Conservation (phyloP, 2,113 vertebrate species). For the Cephalopterus ornatus region DNA sequence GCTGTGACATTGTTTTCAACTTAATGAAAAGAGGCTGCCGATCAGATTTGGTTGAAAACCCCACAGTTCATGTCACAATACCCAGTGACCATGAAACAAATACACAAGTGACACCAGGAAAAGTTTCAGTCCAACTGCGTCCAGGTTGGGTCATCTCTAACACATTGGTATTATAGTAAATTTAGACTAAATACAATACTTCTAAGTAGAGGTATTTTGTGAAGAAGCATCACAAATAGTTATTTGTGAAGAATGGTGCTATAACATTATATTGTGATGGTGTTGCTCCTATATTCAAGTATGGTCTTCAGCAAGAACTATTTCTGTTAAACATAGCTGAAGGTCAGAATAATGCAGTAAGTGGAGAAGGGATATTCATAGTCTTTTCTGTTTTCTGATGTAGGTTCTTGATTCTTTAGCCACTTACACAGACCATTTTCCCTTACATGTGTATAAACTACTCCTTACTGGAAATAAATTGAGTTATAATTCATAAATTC, state of each 20-base stretch:
- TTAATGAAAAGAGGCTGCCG: constrained; percentile 86
- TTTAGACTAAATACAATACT: neutral
- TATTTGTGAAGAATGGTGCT: neutral
- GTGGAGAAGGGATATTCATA: neutral
- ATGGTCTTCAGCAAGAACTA: neutral
- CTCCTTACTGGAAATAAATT: neutral
- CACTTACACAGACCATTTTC: neutral
- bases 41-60: constrained; percentile 83
- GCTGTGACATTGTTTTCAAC: constrained; percentile 85
- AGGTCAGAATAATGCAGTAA: neutral
- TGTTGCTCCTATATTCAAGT: neutral
- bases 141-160: constrained; percentile 81
- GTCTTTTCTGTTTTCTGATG: neutral
- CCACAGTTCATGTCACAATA: constrained; percentile 74
- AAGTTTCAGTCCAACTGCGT: constrained; percentile 82
- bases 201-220: neutral
- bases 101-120: constrained; percentile 88
- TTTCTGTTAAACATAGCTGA: neutral
- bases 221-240: neutral
- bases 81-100: constrained; percentile 75
- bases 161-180: neutral
- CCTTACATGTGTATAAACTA: neutral
- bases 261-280: neutral
- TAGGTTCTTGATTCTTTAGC: neutral
- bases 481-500: neutral